phyloP scores from a whole-genome alignment of 2,113 vertebrate genomes.

The Halcyon malimbica region DNA sequence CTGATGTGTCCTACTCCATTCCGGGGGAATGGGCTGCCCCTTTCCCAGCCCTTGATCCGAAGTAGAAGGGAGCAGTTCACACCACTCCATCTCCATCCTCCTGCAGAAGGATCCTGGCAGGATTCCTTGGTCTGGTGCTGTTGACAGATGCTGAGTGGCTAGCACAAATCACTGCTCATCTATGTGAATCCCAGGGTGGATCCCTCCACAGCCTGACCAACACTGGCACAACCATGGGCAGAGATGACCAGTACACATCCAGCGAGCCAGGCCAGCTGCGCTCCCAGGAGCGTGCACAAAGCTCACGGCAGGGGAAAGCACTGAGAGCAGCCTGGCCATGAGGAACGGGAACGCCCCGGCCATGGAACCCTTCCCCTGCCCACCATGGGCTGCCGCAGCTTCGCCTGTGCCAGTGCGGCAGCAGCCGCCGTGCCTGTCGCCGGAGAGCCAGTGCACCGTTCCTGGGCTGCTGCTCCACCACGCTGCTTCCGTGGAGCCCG shows the following conservation, averaged over 20 bases:
- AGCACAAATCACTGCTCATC: background rate
- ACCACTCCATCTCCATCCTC: background rate
- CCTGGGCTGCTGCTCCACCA: background rate
- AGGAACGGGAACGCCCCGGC: background rate
- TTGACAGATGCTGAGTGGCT: background rate
- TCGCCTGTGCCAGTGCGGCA: rapidly evolving
- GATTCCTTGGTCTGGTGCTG: background rate
- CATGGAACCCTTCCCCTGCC: background rate
- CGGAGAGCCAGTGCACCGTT: background rate
- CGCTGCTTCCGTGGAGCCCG: background rate
- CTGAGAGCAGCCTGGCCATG: background rate
- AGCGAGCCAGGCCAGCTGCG: background rate
- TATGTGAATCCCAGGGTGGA: background rate
- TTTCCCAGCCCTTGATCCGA: background rate
- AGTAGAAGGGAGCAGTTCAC: background rate
- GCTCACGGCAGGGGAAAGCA: background rate
- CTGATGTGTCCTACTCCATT: background rate
- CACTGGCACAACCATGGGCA: background rate
- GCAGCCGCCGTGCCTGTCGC: rapidly evolving
- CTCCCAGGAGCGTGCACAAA: background rate
- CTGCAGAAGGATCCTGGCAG: background rate
- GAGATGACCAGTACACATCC: background rate
- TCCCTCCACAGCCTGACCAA: background rate
- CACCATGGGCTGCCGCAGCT: rapidly evolving
- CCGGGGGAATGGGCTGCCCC: background rate